A percentile compares a stretch with the other conserved stretches of the same genome.
Conservation (phyloP, 2,888 invertebrate genomes). For the Synanthedon tipuliformis region DNA sequence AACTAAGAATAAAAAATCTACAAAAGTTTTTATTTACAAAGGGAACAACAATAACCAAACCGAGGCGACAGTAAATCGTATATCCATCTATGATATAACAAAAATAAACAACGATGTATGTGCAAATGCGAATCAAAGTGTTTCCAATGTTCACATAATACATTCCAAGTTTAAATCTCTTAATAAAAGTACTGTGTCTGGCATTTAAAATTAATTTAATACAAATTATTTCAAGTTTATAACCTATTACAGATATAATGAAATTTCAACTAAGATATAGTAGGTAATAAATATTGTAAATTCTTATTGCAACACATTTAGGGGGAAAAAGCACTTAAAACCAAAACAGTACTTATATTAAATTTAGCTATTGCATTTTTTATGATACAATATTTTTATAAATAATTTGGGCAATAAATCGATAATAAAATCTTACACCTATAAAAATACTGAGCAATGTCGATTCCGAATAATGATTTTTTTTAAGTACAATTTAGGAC, state of each 20-base stretch:
- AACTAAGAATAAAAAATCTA: conserved; percentile 64
- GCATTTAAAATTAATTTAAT: conserved; percentile 35
- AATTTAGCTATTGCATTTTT: conserved; percentile 38
- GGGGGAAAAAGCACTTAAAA: conserved; percentile 25
- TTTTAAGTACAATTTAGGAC: conserved; percentile 34
- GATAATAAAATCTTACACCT: conserved; percentile 53
- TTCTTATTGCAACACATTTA: too few species aligned
- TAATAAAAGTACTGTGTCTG: conserved; percentile 23
- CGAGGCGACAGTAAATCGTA: conserved; percentile 32
- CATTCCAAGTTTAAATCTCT: conserved; percentile 10
- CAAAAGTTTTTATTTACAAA: conserved; percentile 64
- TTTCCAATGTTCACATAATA: conserved; percentile 14
- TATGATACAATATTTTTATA: conserved; percentile 9
- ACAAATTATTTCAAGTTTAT: conserved; percentile 2
- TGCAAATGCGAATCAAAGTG: conserved; percentile 6
- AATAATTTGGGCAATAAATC: conserved; percentile 35
- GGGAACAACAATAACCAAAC: conserved; percentile 59
- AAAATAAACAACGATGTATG: conserved; percentile 24
- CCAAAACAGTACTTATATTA: conserved; percentile 27
- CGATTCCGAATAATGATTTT: conserved; percentile 50
- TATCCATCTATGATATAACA: conserved; percentile 31
- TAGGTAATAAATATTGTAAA: too few species aligned
- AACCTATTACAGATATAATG: too few species aligned
- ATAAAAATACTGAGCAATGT: conserved; percentile 68
- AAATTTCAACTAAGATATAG: too few species aligned